Base-by-base conservation (phyloP, 2,113 vertebrate genomes). In the Ailuropoda melanoleuca region DNA sequence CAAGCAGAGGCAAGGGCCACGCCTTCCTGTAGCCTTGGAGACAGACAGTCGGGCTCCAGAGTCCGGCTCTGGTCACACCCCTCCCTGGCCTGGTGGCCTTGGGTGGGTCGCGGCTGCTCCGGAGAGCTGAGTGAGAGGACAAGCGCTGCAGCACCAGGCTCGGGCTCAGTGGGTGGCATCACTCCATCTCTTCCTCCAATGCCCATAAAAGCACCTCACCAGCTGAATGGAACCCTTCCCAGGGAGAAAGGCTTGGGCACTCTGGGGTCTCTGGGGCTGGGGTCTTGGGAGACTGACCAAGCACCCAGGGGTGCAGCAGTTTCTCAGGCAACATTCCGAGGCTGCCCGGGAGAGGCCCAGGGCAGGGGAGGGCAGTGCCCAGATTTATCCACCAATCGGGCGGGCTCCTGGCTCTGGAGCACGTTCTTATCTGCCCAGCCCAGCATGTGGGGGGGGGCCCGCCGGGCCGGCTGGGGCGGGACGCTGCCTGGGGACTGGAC, bases 371-470 rank as follows among this genome's bases (percentile, higher is more conserved):
- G 99, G 98, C 98, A 99, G 98, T 98, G 99, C 99, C 99, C 99
- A 99, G 99, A 99, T 99, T 99, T 99, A 99, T 99, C 99, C 98
- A 99, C 99, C 99, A 99, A 99, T 99, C 98, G 98, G 98, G 97
- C 85, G 95, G 98, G 98, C 97, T 98, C 98, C 98, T 98, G 98
- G 98, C 98, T 98, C 98, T 97, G 99, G 99, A 98, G 98, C 99
- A 97, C 98, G 98, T 98, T 98, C 98, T 99, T 99, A 98, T 98
- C 98, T 99, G 98, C 98, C 98, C 98, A 98, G 99, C 99, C 99
- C 99, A 98, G 99, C 98, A 96, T 98, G 98, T 98, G 98, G 98
- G 43, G 75, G 58, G 90, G 75, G 66, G 96, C 98, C 85, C 90
- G 97, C 90, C 81, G 68, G 87, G 97, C 97, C 58, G 0, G 72